A percentile compares a stretch with the other conserved stretches of the same genome.
These are phyloP conservation scores for Camelus dromedarius DNA, from an alignment of 2,113 vertebrate species.

Conservation along the genomic window DNA sequence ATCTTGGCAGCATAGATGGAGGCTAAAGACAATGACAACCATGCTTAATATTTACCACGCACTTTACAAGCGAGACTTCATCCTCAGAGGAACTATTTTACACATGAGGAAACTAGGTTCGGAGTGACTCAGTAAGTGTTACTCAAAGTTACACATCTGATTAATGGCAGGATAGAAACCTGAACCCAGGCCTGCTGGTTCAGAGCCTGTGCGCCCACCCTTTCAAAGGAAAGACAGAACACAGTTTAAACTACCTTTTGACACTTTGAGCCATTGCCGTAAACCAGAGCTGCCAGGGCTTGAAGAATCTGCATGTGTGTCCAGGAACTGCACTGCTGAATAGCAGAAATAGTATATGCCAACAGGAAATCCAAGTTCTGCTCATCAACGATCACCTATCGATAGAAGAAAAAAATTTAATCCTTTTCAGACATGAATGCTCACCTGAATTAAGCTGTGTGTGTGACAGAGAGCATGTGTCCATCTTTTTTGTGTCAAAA, in stretches of 20 bases:
- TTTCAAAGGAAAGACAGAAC: conserved; percentile 28
- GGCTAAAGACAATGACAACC: background rate
- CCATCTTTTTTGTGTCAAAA: background rate
- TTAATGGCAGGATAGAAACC: background rate
- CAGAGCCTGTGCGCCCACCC: background rate
- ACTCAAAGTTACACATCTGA: background rate
- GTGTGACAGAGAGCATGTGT: background rate
- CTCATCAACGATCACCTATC: conserved; percentile 94
- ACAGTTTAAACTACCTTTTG: conserved; percentile 89
- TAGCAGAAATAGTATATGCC: conserved; percentile 90
- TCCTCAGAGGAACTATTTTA: background rate
- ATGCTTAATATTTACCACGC: background rate
- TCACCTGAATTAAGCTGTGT: background rate
- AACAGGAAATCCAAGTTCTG: conserved; percentile 92
- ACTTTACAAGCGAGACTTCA: background rate
- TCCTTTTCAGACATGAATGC: background rate
- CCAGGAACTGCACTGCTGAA: conserved; percentile 94
- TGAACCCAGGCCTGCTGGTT: background rate
- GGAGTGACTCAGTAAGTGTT: background rate
- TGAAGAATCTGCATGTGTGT: conserved; percentile 95
- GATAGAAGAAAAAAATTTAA: conserved; percentile 27
- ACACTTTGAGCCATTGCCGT: conserved; percentile 94
- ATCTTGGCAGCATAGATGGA: background rate
- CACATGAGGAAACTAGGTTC: background rate
- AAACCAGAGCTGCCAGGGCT: conserved; percentile 94